Evolutionary conservation across 2,888 invertebrate species (phyloP).

Genomic region (Bugula neritina): DNA sequence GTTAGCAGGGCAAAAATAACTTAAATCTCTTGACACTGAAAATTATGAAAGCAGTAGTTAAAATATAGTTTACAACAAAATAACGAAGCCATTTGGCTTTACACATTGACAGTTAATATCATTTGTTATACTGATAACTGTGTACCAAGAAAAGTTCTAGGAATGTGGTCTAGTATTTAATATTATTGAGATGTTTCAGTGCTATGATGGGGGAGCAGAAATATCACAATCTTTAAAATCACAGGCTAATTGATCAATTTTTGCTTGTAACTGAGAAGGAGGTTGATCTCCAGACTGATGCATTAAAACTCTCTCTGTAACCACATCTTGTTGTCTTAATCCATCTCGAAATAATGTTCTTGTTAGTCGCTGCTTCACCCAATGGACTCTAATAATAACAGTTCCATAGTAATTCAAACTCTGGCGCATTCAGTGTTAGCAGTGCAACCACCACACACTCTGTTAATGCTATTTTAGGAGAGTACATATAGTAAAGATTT

Average conservation of each 20-base stretch:
- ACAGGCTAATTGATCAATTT: conserved; percentile 3
- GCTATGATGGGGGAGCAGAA: background rate
- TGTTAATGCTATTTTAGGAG: background rate
- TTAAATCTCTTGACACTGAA: too few relatives aligned
- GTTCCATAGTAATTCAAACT: background rate
- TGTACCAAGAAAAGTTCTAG: too few relatives aligned
- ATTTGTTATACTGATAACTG: too few relatives aligned
- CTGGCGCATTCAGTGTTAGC: background rate
- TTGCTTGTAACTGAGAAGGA: background rate
- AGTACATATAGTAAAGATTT: background rate
- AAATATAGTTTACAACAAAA: too few relatives aligned
- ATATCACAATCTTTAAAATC: conserved; percentile 7
- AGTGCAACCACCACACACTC: background rate
- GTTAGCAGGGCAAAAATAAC: too few relatives aligned
- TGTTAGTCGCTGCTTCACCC: conserved; percentile 10
- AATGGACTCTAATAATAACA: conserved; percentile 24
- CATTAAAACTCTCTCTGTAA: conserved; percentile 12
- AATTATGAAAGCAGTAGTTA: too few relatives aligned
- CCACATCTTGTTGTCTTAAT: background rate
- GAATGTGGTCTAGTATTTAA: too few relatives aligned
- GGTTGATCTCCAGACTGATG: background rate
- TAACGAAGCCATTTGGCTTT: too few relatives aligned
- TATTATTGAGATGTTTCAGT: too few relatives aligned
- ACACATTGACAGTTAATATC: too few relatives aligned
- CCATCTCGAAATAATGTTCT: background rate